Evolutionary conservation across 1,140 invertebrate genomes (phyloP).

Genomic region (Drosophila arawakana): DNA sequence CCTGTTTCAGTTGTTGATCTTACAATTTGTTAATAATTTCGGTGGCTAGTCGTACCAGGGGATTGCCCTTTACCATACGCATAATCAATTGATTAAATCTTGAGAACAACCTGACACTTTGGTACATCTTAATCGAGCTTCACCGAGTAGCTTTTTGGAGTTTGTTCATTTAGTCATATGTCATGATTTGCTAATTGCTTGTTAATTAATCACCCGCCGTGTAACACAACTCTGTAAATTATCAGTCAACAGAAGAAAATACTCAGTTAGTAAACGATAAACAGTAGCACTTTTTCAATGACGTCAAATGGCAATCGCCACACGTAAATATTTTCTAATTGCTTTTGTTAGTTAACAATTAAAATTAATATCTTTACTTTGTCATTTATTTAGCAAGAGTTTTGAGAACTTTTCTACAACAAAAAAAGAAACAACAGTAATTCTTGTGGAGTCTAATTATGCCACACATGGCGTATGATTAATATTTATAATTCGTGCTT

Average conservation of each 20-base stretch:
- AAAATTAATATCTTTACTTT: background rate
- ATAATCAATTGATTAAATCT: conserved; percentile 41
- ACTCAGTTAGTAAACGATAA: background rate
- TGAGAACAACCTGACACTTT: conserved; percentile 47
- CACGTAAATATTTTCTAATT: background rate
- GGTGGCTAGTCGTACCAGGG: conserved; percentile 35
- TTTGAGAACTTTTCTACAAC: conserved; percentile 7
- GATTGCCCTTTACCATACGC: conserved; percentile 19
- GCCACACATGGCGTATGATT: conserved; percentile 77
- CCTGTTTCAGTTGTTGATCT: conserved; percentile 16
- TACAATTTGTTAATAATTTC: conserved; percentile 13
- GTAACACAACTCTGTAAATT: conserved; percentile 9
- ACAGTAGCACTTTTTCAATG: conserved; percentile 1
- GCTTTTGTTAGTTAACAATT: background rate
- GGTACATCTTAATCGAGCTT: conserved; percentile 19
- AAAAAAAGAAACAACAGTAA: background rate
- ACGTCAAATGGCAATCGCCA: background rate
- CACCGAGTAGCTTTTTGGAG: background rate
- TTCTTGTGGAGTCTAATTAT: conserved; percentile 36
- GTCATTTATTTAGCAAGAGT: background rate
- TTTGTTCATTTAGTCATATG: background rate
- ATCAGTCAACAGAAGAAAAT: conserved; percentile 16
- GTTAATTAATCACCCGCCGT: conserved; percentile 38
- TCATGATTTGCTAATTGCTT: conserved; percentile 40
- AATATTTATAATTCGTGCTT: conserved; percentile 74